phyloP scores from a whole-genome alignment of 2,113 vertebrate genomes.

The Xiphophorus maculatus region DNA sequence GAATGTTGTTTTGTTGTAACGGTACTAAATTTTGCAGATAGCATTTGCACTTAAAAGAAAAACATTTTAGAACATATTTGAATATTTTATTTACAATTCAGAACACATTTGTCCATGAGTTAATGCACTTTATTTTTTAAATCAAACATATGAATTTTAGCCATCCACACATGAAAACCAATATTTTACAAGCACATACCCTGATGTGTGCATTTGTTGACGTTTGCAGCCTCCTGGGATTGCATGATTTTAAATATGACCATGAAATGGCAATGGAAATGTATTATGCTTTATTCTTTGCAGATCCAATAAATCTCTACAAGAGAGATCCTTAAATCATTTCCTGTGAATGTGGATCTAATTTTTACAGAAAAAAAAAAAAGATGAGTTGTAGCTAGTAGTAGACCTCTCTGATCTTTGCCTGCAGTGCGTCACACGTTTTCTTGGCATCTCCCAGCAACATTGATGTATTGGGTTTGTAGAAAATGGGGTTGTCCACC shows the following conservation, averaged over 20 bases:
- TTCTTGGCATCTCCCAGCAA: conserved; percentile 83
- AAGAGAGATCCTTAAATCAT: conserved; percentile 16
- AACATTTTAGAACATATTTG: conserved; percentile 21
- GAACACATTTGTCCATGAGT: conserved; percentile 22
- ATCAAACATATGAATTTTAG: not conserved
- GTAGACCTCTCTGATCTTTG: conserved; percentile 77
- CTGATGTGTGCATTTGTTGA: not conserved
- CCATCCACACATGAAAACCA: not conserved
- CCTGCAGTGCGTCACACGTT: conserved; percentile 75
- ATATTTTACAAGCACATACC: not conserved
- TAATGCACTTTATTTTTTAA: conserved; percentile 16
- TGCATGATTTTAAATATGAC: not conserved
- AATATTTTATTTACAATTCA: conserved; percentile 80
- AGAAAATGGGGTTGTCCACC: conserved; percentile 84
- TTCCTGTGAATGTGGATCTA: not conserved
- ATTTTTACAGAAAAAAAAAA: not conserved
- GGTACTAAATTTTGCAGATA: too few species aligned
- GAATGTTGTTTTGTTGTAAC: too few species aligned
- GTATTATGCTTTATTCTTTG: conserved; percentile 1
- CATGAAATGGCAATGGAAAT: not conserved
- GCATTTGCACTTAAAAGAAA: not conserved
- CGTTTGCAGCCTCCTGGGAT: not conserved
- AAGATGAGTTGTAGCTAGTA: conserved; percentile 53
- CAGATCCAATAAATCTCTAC: conserved; percentile 13
- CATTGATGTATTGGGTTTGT: conserved; percentile 83